Base-by-base conservation (phyloP, 2,888 invertebrate species). In the Xanthorhoe designata region DNA sequence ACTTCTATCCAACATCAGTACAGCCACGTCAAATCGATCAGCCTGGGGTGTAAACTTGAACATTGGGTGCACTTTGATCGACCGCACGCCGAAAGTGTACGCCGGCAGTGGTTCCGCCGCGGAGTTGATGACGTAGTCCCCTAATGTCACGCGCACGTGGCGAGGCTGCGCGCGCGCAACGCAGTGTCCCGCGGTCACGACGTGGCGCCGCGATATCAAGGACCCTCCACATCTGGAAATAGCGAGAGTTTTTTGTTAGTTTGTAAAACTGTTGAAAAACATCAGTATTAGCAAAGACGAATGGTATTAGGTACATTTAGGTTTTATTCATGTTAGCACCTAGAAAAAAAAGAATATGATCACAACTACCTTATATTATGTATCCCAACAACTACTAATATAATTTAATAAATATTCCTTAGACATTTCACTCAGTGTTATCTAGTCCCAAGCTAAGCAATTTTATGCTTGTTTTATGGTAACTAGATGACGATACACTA, bases 161-260 rank as follows among this genome's bases (percentile, higher is more conserved):
- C 97, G 95, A 0, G 98, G 97, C 68, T 97, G 96, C 54, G 98
- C 98, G 77, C 98, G 96, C 58, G 98, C 98, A 29, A 98, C 98
- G 86, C 98, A 98, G 87, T 98, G 98, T 0, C 98, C 98, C 4
- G 98, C 98, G 2, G 98, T 98, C 62, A 98, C 98, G 9, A 98
- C 98, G 89, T 98, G 98, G 64, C 97, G 96, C 29, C 98, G 95
- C 75, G 98, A 98, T 77, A 98, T 97, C 71, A 98, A 92, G 0
- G 98, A 98, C 29, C 98, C 98, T 49, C 98, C 98, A 84, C 98
- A 98, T 87, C 98, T 97, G 92, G 59, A 90, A 55, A 50, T 10
- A 6, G n/a, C n/a, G 1, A 47, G 13, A 42, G 2, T 32, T 9
- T 42, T 4, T 13, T 13, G 10, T 42, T 13, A 42, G 13, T 9